Conservation (phyloP, 1,140 invertebrate species). For the Lineus longissimus region DNA sequence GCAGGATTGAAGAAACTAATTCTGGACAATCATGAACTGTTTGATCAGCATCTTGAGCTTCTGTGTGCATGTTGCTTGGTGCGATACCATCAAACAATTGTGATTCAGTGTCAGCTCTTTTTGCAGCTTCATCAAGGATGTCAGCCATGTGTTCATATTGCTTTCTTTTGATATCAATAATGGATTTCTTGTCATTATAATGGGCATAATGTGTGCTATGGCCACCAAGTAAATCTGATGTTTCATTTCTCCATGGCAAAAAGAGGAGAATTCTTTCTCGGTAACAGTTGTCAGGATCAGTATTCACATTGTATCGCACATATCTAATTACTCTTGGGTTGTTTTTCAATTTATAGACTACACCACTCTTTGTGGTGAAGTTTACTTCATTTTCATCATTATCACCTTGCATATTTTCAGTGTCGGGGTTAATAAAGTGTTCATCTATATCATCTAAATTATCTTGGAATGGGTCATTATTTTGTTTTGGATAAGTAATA, state of each 20-base stretch:
- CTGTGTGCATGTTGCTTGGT: background rate
- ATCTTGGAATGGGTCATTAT: background rate
- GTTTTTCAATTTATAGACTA: background rate
- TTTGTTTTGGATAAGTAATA: constrained; percentile 1
- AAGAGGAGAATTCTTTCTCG: background rate
- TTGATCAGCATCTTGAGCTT: background rate
- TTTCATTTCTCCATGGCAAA: background rate
- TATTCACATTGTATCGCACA: background rate
- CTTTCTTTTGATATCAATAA: constrained; percentile 16
- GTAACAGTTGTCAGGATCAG: background rate
- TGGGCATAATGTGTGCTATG: no score
- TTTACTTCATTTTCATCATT: no score
- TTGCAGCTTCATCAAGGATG: background rate
- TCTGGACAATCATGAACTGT: background rate
- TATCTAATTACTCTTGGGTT: background rate
- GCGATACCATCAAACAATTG: background rate
- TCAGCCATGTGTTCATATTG: constrained; percentile 2
- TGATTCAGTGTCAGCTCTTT: background rate
- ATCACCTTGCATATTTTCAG: no score
- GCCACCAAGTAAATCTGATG: background rate
- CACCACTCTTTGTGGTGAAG: no score
- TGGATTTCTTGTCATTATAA: background rate
- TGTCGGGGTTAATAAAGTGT: no score
- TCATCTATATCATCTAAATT: no score
- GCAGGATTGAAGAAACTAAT: background rate